Evolutionary conservation across 2,113 vertebrate species (phyloP).

Genomic region (Syngnathoides biaculeatus): DNA sequence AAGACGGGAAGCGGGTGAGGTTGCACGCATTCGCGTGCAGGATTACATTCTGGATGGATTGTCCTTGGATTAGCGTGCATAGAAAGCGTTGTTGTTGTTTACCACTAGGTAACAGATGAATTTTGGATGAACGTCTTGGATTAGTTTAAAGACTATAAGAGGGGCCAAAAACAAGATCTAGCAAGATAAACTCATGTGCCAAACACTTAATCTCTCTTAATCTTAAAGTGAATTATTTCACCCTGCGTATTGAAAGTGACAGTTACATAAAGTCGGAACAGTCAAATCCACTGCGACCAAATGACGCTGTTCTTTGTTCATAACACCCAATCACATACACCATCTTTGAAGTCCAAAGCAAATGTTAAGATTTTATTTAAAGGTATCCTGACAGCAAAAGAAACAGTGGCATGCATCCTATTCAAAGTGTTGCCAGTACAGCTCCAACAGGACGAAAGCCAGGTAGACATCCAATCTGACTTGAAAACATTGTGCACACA

Average conservation of each 20-base stretch:
- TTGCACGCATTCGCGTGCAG: background rate
- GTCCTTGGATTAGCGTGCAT: background rate
- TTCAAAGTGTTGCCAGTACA: slow-evolving; percentile 25
- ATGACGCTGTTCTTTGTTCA: background rate
- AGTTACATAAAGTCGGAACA: slow-evolving; percentile 20
- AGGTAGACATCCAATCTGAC: slow-evolving; percentile 38
- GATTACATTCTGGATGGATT: background rate
- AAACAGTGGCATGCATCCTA: background rate
- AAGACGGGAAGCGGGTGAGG: slow-evolving; percentile 28
- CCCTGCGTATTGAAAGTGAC: slow-evolving; percentile 8
- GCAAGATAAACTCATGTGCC: slow-evolving; percentile 22
- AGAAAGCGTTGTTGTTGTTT: background rate
- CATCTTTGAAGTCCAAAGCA: background rate
- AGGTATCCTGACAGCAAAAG: background rate
- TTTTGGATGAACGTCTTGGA: slow-evolving; percentile 29
- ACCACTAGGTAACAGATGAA: background rate
- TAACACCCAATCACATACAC: background rate
- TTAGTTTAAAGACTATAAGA: slow-evolving; percentile 28
- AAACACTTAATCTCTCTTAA: slow-evolving; percentile 46
- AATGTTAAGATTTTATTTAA: background rate
- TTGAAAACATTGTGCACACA: slow-evolving; percentile 29
- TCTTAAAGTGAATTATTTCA: slow-evolving; percentile 45
- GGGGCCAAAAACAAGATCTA: slow-evolving; percentile 47
- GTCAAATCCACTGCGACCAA: background rate
- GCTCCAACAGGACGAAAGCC: slow-evolving; percentile 29